A percentile compares a stretch with the other conserved stretches of the same genome.
These are phyloP conservation scores for Ophiodon elongatus DNA, from an alignment of 2,113 vertebrate species.

Conservation along the genomic window DNA sequence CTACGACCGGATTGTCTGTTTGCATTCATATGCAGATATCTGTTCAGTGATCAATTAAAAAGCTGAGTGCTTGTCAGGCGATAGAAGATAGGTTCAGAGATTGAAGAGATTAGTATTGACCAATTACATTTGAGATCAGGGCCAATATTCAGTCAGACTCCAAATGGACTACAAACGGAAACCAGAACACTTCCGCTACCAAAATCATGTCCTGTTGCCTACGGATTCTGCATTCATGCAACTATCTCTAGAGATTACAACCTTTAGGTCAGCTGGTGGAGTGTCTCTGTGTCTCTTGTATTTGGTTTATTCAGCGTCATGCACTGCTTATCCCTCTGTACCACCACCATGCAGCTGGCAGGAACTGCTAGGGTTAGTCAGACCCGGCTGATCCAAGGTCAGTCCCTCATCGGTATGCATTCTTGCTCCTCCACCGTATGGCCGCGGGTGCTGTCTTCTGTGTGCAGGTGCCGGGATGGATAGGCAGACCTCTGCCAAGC, in stretches of 20 bases:
- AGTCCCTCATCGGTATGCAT: conserved; percentile 35
- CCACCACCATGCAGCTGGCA: conserved; percentile 8
- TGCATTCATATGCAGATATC: background rate
- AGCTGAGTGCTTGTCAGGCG: background rate
- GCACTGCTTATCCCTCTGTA: background rate
- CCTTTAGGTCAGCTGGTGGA: background rate
- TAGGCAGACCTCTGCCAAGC: conserved; percentile 63
- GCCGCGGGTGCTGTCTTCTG: conserved; percentile 27
- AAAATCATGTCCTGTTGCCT: background rate
- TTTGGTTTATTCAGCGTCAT: background rate
- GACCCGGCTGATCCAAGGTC: conserved; percentile 3
- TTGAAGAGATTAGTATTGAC: background rate
- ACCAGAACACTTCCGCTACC: too few relatives aligned
- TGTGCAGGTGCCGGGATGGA: conserved; percentile 75
- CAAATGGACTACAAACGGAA: background rate
- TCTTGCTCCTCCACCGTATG: conserved; percentile 9
- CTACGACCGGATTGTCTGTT: too few relatives aligned
- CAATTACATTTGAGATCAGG: too few relatives aligned
- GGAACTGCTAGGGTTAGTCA: background rate
- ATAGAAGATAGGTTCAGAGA: background rate
- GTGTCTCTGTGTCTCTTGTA: background rate
- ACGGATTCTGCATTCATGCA: background rate
- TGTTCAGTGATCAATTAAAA: background rate
- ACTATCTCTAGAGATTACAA: background rate
- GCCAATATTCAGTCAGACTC: background rate